A percentile compares a stretch with the other conserved stretches of the same genome.
These are phyloP conservation scores for Mimas tiliae DNA, from an alignment of 2,888 invertebrate genomes.

Conservation along the genomic window DNA sequence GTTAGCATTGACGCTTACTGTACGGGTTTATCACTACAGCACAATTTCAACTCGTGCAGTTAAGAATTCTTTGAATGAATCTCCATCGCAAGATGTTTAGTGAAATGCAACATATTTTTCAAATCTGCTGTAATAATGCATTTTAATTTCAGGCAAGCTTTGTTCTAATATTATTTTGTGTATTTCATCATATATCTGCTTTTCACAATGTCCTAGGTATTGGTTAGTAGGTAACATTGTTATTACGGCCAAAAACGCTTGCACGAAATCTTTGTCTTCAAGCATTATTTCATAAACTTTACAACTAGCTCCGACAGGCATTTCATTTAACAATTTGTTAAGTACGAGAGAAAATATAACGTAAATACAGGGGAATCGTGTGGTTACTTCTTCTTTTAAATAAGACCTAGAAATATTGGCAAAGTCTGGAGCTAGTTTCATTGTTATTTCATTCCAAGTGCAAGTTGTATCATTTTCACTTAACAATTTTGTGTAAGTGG, in stretches of 20 bases:
- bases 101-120: background rate
- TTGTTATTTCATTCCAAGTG: conserved; percentile 43
- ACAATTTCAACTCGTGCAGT: too few relatives aligned
- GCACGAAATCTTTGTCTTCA: conserved; percentile 48
- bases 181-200: conserved; percentile 36
- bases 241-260: conserved; percentile 55
- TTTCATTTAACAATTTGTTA: background rate
- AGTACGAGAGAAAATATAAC: conserved; percentile 53
- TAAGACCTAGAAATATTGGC: conserved; percentile 51
- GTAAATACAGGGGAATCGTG: conserved; percentile 59
- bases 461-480: conserved; percentile 36
- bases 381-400: conserved; percentile 56
- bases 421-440: conserved; percentile 47
- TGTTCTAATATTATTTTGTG: conserved; percentile 42
- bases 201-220: conserved; percentile 25
- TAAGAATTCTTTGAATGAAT: too few relatives aligned
- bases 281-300: conserved; percentile 47
- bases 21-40: too few relatives aligned
- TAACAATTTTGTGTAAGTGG: conserved; percentile 47
- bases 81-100: background rate
- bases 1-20: too few relatives aligned
- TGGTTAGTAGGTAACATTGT: conserved; percentile 36
- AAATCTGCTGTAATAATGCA: conserved; percentile 47
- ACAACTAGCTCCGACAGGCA: conserved; percentile 30
- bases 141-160: conserved; percentile 58